phyloP scores from a whole-genome alignment of 2,797 vertebrate species.

The Cyclopterus lumpus region DNA sequence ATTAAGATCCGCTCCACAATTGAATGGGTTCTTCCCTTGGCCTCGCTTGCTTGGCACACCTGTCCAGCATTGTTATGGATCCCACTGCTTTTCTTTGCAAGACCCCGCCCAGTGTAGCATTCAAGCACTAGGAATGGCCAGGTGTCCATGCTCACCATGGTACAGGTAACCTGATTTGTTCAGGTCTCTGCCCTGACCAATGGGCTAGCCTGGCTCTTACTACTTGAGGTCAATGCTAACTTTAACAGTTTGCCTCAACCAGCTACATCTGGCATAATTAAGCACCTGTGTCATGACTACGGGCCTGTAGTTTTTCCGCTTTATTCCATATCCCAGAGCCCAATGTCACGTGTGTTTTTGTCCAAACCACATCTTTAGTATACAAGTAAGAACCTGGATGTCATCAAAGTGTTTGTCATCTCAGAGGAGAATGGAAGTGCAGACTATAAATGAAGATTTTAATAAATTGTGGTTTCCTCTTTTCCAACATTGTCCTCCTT shows the following conservation, averaged over 20 bases:
- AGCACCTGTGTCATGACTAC: too few species aligned
- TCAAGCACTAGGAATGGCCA: too few species aligned
- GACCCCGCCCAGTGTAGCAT: neutral
- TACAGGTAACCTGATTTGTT: too few species aligned
- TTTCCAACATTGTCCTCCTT: slow-evolving; percentile 30
- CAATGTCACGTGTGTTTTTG: neutral
- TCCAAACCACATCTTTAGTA: neutral
- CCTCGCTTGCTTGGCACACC: neutral
- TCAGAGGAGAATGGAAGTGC: neutral
- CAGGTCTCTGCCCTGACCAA: too few species aligned
- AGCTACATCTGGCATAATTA: neutral
- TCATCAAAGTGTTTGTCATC: neutral
- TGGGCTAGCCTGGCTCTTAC: too few species aligned
- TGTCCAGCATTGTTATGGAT: neutral
- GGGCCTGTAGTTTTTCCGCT: neutral
- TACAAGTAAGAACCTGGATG: neutral
- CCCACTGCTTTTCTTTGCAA: too few species aligned
- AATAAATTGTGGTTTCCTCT: slow-evolving; percentile 23
- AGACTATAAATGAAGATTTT: slow-evolving; percentile 1
- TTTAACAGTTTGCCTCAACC: too few species aligned
- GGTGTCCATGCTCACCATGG: too few species aligned
- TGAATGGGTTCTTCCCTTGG: neutral
- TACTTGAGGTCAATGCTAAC: too few species aligned
- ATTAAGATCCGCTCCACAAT: neutral
- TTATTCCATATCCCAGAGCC: neutral